A percentile compares a stretch with the other conserved stretches of the same genome.
These are phyloP conservation scores for Hyperoplus immaculatus DNA, from an alignment of 2,797 vertebrate species.

Conservation along the genomic window DNA sequence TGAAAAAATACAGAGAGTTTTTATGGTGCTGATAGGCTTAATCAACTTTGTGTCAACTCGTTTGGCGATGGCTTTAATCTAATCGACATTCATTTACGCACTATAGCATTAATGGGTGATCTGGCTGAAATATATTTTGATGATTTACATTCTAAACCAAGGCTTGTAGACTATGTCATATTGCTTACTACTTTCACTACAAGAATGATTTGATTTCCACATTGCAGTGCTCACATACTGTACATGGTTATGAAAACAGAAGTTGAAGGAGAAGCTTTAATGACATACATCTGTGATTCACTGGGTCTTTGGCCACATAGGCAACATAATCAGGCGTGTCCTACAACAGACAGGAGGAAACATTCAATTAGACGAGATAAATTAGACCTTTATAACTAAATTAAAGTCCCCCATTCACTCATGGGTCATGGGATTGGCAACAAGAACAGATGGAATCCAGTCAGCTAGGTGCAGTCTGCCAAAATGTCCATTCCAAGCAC, in stretches of 20 bases:
- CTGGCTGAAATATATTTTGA: neutral
- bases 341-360: constrained; percentile 78
- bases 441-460: constrained; percentile 28
- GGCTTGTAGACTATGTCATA: neutral
- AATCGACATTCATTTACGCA: too few relatives aligned
- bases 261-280: constrained; percentile 4
- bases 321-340: constrained; percentile 97
- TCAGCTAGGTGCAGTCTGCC: constrained; percentile 24
- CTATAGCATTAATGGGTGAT: accelerated
- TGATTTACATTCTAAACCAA: neutral
- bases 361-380: constrained; percentile 44
- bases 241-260: constrained; percentile 4
- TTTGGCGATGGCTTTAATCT: too few relatives aligned
- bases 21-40: too few relatives aligned
- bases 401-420: constrained; percentile 47
- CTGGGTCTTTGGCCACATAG: constrained; percentile 97
- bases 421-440: constrained; percentile 49
- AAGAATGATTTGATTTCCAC: neutral
- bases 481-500: constrained; percentile 38
- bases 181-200: neutral
- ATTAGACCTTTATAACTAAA: constrained; percentile 49
- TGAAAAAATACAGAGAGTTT: too few relatives aligned
- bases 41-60: too few relatives aligned
- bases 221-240: neutral
- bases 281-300: constrained; percentile 95